Evolutionary conservation across 2,888 invertebrate genomes (phyloP).

Genomic region (Ecdyonurus torrentis): DNA sequence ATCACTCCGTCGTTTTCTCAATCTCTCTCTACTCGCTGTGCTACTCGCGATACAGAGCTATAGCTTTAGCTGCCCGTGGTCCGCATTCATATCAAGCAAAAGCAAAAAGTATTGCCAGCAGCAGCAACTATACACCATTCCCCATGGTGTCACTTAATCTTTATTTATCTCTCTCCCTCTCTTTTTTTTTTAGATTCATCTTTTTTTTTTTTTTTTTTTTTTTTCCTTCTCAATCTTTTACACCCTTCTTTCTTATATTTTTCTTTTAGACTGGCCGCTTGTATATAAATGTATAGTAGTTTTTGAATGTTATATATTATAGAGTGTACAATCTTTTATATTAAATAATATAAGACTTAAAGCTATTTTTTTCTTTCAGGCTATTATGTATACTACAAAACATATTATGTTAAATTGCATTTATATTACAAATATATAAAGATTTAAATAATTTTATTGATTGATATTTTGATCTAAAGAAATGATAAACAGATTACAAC

Average conservation of each 20-base stretch:
- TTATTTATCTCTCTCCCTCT: not conserved
- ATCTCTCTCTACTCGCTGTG: not conserved
- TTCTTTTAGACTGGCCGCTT: not conserved
- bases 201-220: not conserved
- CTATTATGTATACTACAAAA: too few species aligned
- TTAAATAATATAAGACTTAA: too few species aligned
- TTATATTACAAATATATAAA: too few species aligned
- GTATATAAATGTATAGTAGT: too few species aligned
- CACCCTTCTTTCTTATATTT: not conserved
- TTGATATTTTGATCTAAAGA: too few species aligned
- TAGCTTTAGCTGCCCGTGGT: not conserved
- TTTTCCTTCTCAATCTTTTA: not conserved
- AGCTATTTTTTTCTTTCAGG: too few species aligned
- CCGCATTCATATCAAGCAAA: not conserved
- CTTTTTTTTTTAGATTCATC: not conserved
- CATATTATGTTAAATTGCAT: too few species aligned
- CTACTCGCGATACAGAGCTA: not conserved
- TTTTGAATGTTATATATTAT: too few species aligned
- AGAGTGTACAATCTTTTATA: too few species aligned
- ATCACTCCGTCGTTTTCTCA: too few species aligned
- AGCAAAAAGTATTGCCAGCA: not conserved
- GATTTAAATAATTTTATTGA: too few species aligned
- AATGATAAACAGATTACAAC: too few species aligned
- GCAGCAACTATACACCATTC: not conserved
- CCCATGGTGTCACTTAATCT: not conserved